Evolutionary conservation across 2,113 vertebrate species (phyloP).

Genomic region (Anas platyrhynchos): DNA sequence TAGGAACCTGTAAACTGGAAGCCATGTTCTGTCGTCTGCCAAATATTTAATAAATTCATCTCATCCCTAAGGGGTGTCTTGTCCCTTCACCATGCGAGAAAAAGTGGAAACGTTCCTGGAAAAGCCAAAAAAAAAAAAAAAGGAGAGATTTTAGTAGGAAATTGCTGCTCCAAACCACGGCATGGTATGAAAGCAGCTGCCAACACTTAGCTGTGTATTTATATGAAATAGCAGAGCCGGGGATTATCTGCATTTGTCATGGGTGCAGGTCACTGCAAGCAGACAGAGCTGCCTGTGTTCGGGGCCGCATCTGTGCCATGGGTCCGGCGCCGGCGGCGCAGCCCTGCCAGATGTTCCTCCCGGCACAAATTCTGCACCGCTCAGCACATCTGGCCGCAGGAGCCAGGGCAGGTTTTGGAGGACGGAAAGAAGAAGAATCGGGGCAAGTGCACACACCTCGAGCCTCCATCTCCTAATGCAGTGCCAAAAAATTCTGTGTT

Average conservation of each 20-base stretch:
- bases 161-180: background rate
- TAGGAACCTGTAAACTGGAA: constrained; percentile 15
- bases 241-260: constrained; percentile 35
- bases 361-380: accelerated
- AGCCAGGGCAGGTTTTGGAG: background rate
- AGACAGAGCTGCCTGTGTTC: constrained; percentile 33
- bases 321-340: background rate
- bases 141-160: accelerated
- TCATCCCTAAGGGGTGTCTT: background rate
- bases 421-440: accelerated
- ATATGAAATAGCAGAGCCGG: background rate
- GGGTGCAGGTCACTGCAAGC: background rate
- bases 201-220: background rate
- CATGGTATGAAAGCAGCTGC: background rate
- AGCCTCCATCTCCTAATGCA: accelerated
- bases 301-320: background rate
- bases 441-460: background rate
- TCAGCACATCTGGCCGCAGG: background rate
- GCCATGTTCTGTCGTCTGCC: constrained; percentile 55
- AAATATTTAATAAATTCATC: constrained; percentile 37
- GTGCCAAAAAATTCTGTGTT: accelerated
- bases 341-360: constrained; percentile 1
- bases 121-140: too few relatives aligned
- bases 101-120: background rate
- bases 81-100: background rate